These are phyloP conservation scores for Smutsia temminckii DNA, from an alignment of 2,797 vertebrate genomes.

Conservation along the genomic window DNA sequence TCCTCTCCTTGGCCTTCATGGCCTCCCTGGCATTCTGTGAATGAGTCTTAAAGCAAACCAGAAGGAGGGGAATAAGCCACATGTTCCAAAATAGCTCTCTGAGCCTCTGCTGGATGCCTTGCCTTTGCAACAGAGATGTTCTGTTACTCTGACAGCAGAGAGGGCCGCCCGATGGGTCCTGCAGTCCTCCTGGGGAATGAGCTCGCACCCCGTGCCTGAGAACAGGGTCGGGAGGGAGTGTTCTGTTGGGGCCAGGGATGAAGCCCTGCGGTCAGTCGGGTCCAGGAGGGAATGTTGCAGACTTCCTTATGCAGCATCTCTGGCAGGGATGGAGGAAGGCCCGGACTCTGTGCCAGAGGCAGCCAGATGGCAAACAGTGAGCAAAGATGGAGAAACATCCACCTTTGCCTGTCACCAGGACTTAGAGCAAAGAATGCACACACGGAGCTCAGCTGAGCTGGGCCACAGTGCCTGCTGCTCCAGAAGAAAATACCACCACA, in stretches of 20 bases:
- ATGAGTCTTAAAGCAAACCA: constrained; percentile 68
- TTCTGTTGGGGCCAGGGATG: background rate
- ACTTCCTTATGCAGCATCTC: background rate
- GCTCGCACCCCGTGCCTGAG: rapidly evolving
- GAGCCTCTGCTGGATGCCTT: background rate
- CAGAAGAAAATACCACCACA: background rate
- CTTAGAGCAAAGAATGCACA: background rate
- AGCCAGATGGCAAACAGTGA: background rate
- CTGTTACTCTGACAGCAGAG: background rate
- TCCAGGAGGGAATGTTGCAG: background rate
- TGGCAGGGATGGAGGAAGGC: background rate
- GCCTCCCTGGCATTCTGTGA: constrained; percentile 62
- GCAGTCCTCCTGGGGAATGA: background rate
- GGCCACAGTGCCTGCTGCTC: rapidly evolving
- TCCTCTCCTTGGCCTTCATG: background rate
- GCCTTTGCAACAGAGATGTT: background rate
- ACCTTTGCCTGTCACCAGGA: background rate
- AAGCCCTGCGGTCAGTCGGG: no score
- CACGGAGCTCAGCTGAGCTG: rapidly evolving
- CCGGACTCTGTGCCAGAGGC: background rate
- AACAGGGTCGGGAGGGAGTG: background rate
- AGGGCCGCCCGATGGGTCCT: background rate
- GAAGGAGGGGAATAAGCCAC: constrained; percentile 65
- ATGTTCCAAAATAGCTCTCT: constrained; percentile 64
- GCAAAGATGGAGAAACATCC: background rate